Evolutionary conservation across 92 coral and sea anemone species (phyloP).

Genomic region (Phenganax stokvisi): DNA sequence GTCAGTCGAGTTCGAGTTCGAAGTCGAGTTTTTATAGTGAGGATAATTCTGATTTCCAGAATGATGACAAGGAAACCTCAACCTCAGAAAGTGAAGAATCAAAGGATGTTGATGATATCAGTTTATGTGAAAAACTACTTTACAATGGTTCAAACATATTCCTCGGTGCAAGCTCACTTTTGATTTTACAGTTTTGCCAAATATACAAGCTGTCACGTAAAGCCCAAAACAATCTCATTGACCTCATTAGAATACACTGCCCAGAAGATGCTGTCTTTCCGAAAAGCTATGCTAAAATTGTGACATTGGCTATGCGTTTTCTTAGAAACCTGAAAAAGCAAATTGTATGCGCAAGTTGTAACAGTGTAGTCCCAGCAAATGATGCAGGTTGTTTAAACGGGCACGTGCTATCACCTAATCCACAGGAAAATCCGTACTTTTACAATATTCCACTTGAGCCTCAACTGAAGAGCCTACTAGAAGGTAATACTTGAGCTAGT

Average conservation of each 20-base stretch:
- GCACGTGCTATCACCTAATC: conserved; percentile 35
- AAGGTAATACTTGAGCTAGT: conserved; percentile 35
- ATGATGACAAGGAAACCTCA: no score
- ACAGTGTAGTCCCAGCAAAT: not conserved
- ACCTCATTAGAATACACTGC: conserved; percentile 44
- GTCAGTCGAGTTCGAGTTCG: no score
- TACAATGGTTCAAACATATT: conserved; percentile 48
- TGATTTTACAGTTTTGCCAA: conserved; percentile 47
- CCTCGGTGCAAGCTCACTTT: conserved; percentile 47
- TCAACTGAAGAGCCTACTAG: conserved; percentile 47
- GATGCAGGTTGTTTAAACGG: conserved; percentile 38
- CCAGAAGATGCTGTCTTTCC: conserved; percentile 53
- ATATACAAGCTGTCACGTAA: conserved; percentile 54
- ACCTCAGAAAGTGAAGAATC: not conserved
- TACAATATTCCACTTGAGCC: conserved; percentile 50
- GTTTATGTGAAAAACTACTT: conserved; percentile 40
- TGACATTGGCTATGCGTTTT: conserved; percentile 44
- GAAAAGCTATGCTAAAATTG: conserved; percentile 40
- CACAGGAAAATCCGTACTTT: conserved; percentile 44
- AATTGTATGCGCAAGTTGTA: conserved; percentile 43
- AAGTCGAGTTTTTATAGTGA: no score
- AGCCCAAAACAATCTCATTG: conserved; percentile 49
- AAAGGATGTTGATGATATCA: conserved; percentile 18
- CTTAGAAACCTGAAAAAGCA: conserved; percentile 33
- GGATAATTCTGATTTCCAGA: no score